phyloP scores from a whole-genome alignment of 2,113 vertebrate species.

The Suncus etruscus region DNA sequence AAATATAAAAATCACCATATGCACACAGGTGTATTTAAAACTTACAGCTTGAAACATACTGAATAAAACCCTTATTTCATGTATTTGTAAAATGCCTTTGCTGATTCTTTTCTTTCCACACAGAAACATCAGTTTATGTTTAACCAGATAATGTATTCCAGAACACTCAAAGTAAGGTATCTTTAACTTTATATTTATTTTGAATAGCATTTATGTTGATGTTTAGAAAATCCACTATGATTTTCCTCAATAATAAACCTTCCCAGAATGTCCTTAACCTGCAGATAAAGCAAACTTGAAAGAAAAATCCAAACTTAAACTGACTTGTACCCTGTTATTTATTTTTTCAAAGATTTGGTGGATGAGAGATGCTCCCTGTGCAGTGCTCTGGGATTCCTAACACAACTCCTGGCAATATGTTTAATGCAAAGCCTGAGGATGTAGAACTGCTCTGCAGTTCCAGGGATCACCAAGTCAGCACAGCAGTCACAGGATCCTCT shows the following conservation, averaged over 20 bases:
- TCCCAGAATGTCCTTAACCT: constrained; percentile 44
- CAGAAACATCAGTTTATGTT: constrained; percentile 45
- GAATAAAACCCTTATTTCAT: constrained; percentile 6
- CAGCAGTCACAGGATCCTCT: neutral
- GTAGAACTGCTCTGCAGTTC: no score
- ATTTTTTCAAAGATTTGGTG: no score
- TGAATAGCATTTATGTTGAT: constrained; percentile 71
- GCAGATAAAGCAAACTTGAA: constrained; percentile 12
- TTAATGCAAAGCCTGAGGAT: no score
- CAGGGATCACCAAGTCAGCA: no score
- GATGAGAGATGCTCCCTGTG: no score
- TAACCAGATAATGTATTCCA: constrained; percentile 60
- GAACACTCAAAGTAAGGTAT: constrained; percentile 65
- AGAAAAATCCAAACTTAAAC: neutral
- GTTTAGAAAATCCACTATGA: constrained; percentile 71
- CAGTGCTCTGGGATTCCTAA: no score
- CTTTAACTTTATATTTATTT: constrained; percentile 67
- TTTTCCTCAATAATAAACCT: constrained; percentile 53
- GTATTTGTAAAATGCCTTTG: constrained; percentile 39
- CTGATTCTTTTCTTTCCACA: constrained; percentile 57
- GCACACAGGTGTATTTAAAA: neutral
- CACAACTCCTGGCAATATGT: no score
- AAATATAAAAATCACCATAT: neutral
- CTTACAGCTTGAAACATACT: constrained; percentile 33
- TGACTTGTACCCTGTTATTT: neutral